Conservation (phyloP, 2,888 invertebrate genomes). For the Caenorhabditis zanzibari region DNA sequence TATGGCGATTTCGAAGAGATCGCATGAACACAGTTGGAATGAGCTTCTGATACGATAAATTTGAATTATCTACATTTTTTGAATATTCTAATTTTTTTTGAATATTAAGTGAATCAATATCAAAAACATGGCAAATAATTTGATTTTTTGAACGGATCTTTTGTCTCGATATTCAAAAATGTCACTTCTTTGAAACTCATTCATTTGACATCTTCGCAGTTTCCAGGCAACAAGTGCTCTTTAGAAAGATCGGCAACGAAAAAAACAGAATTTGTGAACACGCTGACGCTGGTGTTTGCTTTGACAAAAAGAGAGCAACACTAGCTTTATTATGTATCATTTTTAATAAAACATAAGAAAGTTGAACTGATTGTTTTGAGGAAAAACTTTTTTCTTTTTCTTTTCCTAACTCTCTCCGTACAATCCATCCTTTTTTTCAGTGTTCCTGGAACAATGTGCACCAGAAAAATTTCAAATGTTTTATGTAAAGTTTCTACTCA, state of each 20-base stretch:
- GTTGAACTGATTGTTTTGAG: no score
- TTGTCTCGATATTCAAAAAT: neutral
- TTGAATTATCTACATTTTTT: no score
- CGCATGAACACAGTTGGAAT: constrained; percentile 9
- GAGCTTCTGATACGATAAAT: constrained; percentile 27
- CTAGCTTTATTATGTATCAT: neutral
- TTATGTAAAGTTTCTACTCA: neutral
- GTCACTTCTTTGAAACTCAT: neutral
- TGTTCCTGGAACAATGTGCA: neutral
- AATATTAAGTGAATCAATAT: constrained; percentile 6
- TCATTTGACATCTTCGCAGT: neutral
- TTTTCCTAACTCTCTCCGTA: no score
- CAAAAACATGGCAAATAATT: constrained; percentile 8
- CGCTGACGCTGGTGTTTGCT: constrained; percentile 1
- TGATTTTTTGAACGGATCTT: neutral
- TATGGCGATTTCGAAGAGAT: constrained; percentile 6
- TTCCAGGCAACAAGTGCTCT: neutral
- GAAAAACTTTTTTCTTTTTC: no score
- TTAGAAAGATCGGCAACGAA: no score
- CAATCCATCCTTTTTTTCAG: no score
- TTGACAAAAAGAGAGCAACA: neutral
- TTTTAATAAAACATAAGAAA: no score
- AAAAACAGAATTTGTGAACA: neutral
- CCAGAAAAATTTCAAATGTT: neutral
- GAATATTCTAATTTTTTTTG: constrained; percentile 17